Conservation (phyloP, 2,888 invertebrate species). For the Cryptus armator region DNA sequence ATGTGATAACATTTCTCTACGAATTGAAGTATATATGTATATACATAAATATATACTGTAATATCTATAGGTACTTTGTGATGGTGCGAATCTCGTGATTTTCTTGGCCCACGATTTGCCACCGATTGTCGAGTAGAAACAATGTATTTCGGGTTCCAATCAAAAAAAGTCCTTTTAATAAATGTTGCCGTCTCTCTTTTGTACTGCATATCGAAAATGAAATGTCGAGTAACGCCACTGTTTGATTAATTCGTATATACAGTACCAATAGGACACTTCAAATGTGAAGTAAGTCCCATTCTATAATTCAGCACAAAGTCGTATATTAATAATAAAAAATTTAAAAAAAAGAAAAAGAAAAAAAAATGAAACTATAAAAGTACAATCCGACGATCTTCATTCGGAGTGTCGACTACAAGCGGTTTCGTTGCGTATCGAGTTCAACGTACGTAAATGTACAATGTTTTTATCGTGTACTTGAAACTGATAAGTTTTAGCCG, state of each 20-base stretch:
- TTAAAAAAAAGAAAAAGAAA: not conserved
- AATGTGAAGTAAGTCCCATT: slow-evolving; percentile 33
- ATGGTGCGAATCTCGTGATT: slow-evolving; percentile 53
- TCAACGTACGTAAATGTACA: slow-evolving; percentile 23
- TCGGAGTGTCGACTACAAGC: slow-evolving; percentile 7
- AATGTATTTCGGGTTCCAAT: slow-evolving; percentile 57
- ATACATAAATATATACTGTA: slow-evolving; percentile 23
- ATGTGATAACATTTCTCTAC: slow-evolving; percentile 66
- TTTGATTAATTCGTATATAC: slow-evolving; percentile 29
- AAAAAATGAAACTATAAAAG: slow-evolving; percentile 32
- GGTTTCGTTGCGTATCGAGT: slow-evolving; percentile 42
- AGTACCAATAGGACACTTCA: slow-evolving; percentile 31
- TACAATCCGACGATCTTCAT: slow-evolving; percentile 58
- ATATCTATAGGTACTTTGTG: slow-evolving; percentile 56
- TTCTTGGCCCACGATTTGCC: slow-evolving; percentile 42
- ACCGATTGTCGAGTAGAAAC: slow-evolving; percentile 54
- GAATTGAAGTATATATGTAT: slow-evolving; percentile 55
- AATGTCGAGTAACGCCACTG: slow-evolving; percentile 28
- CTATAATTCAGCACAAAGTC: slow-evolving; percentile 61
- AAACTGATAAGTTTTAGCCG: slow-evolving; percentile 26
- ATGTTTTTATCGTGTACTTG: slow-evolving; percentile 47
- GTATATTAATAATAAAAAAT: slow-evolving; percentile 22
- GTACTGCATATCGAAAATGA: slow-evolving; percentile 46
- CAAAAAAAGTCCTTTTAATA: slow-evolving; percentile 50
- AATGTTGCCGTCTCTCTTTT: slow-evolving; percentile 57